A percentile compares a stretch with the other conserved stretches of the same genome.
Evolutionary conservation across 2,797 vertebrate species (phyloP).

Genomic region (Mormyrus hasselquistii): DNA sequence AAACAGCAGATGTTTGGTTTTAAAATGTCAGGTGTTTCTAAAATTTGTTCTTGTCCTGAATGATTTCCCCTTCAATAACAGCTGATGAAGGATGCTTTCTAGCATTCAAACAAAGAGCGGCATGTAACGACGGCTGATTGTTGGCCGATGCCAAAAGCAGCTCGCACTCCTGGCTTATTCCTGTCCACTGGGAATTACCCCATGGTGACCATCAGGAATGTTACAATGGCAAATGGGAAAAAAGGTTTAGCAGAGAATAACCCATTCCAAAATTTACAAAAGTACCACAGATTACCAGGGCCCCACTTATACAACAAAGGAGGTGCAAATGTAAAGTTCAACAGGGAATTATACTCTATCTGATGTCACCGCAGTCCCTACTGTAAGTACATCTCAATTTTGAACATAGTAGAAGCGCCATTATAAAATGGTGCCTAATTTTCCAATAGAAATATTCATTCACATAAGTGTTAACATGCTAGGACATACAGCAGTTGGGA

Average conservation of each 20-base stretch:
- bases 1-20: background rate
- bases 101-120: background rate
- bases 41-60: background rate
- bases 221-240: constrained; percentile 55
- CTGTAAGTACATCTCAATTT: constrained; percentile 27
- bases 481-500: background rate
- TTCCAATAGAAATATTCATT: constrained; percentile 23
- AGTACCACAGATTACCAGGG: constrained; percentile 54
- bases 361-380: constrained; percentile 32
- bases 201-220: constrained; percentile 28
- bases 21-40: constrained; percentile 8
- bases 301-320: constrained; percentile 51
- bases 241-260: constrained; percentile 64
- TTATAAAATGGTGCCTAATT: constrained; percentile 35
- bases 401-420: constrained; percentile 24
- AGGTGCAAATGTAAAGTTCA: constrained; percentile 57
- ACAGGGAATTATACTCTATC: constrained; percentile 39
- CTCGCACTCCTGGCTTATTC: constrained; percentile 50
- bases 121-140: constrained; percentile 60
- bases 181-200: constrained; percentile 51
- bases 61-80: constrained; percentile 35
- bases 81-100: constrained; percentile 11
- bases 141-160: constrained; percentile 23
- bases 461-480: background rate
- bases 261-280: constrained; percentile 66